Conservation (phyloP, 2,113 vertebrate species). For the Laticauda colubrina region DNA sequence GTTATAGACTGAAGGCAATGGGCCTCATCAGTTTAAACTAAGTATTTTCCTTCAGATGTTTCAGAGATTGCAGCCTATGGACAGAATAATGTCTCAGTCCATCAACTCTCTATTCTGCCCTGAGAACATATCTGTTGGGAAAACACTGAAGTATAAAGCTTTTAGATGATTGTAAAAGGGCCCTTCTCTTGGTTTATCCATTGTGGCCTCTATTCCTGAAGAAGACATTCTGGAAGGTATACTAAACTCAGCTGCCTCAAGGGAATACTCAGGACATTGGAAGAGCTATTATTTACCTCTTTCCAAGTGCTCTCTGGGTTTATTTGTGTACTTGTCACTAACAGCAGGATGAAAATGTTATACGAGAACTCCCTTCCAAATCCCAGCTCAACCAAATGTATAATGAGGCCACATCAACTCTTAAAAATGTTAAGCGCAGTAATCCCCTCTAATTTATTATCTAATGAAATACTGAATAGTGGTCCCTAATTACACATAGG, state of each 20-base stretch:
- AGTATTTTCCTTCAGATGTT: constrained; percentile 5
- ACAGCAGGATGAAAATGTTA: not conserved
- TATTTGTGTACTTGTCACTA: not conserved
- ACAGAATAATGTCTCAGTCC: not conserved
- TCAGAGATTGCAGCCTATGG: not conserved
- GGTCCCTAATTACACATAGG: not conserved
- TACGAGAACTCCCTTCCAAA: not conserved
- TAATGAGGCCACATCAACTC: not conserved
- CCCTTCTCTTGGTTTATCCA: not conserved
- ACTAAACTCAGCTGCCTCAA: not conserved
- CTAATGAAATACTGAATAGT: not conserved
- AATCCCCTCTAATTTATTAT: not conserved
- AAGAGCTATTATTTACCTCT: not conserved
- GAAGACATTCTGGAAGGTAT: not conserved
- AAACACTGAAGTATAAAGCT: not conserved
- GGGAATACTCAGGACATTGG: not conserved
- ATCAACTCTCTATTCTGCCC: constrained; percentile 17
- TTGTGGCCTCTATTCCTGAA: not conserved
- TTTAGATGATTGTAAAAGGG: not conserved
- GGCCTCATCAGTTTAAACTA: constrained; percentile 2
- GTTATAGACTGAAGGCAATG: not conserved
- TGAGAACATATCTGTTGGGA: not conserved
- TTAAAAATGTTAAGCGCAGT: not conserved
- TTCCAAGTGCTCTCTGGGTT: not conserved
- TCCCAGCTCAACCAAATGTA: not conserved